These are phyloP conservation scores for Nothoprocta pentlandii DNA, from an alignment of 2,113 vertebrate species.

Conservation along the genomic window DNA sequence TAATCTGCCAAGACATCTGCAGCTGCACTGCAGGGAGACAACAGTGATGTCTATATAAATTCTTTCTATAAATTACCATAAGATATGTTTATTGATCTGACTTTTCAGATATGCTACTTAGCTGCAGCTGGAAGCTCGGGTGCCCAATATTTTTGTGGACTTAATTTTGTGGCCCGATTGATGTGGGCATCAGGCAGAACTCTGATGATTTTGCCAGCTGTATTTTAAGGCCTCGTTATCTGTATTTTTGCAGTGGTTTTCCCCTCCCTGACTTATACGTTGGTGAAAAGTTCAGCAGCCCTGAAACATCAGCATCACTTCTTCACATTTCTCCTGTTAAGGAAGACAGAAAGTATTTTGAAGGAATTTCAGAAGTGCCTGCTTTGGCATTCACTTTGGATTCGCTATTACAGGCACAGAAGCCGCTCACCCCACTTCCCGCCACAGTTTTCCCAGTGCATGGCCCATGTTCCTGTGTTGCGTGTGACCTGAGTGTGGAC, in stretches of 20 bases:
- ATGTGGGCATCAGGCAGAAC: not conserved
- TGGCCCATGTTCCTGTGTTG: rapidly evolving
- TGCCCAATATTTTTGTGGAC: not conserved
- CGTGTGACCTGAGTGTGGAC: rapidly evolving
- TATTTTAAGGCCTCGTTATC: not conserved
- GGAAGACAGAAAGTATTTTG: not conserved
- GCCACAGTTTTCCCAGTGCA: not conserved
- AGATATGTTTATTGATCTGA: not conserved
- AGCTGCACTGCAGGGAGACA: not conserved
- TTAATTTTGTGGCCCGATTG: not conserved
- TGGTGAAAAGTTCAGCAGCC: not conserved
- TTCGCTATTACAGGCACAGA: not conserved
- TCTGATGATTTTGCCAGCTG: not conserved
- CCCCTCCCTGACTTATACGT: not conserved
- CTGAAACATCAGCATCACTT: not conserved
- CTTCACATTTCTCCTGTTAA: not conserved
- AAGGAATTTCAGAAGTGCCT: not conserved
- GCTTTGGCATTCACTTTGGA: not conserved
- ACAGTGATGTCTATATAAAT: not conserved
- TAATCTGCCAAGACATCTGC: slow-evolving; percentile 2
- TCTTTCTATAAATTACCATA: not conserved
- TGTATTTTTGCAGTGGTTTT: not conserved
- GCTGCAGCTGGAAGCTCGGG: not conserved
- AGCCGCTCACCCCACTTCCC: not conserved
- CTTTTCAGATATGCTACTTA: not conserved